Evolutionary conservation across 2,888 invertebrate genomes (phyloP), one percentile per base, ranked within the genome.

Genomic region (Odontocerum albicorne): DNA sequence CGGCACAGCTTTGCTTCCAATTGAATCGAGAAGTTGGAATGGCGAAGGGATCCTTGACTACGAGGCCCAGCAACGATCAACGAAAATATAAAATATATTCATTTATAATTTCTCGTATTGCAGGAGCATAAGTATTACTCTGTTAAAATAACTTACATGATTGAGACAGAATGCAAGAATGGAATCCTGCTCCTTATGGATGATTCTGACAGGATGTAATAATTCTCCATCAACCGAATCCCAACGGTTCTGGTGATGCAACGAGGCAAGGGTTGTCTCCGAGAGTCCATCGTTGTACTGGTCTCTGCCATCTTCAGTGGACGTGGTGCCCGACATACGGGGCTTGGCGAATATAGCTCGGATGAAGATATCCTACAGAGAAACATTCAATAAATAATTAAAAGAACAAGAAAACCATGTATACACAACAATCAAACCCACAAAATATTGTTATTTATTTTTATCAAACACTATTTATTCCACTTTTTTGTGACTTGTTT

Each of bases 131-230:
- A n/a, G n/a, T n/a, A n/a, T n/a, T n/a, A n/a, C n/a, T n/a, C n/a
- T n/a, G n/a, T n/a, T n/a, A n/a, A n/a, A n/a, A n/a, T n/a, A n/a
- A 12, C 35, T 45, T 67, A 92, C 95, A 82, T 92, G 90, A 72
- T 96, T 97, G 55, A 97, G 82, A 68, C 97, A 96, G 80, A 99
- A 99, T 22, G 98, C 93, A 49, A 95, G 88, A 64, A 99, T 96
- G 52, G 96, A 92, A 72, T 99, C 99, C 74, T 96, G 96, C 69
- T 99, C 99, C 74, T 98, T 97, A 73, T 99, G 98, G 63, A 99
- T 94, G 64, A 99, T 94, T 63, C 96, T 84, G 56, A 96, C 92
- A 7, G 94, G 93, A 67, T 93, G 93, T 55, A 85, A 81, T 55
- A 83, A 69, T 56, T 77, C 77, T 21, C 57, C 57, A 35, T 72